Evolutionary conservation across 2,797 vertebrate genomes (phyloP).

Genomic region (Salarias fasciatus): DNA sequence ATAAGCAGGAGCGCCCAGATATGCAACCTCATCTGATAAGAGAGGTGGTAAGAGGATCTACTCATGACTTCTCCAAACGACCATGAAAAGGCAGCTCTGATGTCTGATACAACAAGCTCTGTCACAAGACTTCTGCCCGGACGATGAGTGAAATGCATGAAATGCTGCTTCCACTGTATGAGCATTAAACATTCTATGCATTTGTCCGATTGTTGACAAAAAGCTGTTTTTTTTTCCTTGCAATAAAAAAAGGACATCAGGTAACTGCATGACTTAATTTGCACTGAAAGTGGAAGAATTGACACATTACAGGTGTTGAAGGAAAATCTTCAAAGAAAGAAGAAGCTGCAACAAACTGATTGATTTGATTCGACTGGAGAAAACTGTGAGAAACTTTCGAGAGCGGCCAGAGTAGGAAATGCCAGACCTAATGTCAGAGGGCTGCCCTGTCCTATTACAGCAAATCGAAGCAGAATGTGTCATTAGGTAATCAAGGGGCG

Average conservation of each 20-base stretch:
- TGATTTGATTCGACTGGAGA: constrained; percentile 26
- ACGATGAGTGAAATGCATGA: constrained; percentile 50
- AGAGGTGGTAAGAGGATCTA: constrained; percentile 68
- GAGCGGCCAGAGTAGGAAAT: constrained; percentile 70
- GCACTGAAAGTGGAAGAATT: too few relatives aligned
- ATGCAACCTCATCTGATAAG: constrained; percentile 74
- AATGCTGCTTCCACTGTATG: constrained; percentile 8
- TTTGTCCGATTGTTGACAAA: too few relatives aligned
- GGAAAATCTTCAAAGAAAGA: not conserved
- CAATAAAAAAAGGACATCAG: too few relatives aligned
- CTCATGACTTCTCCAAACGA: constrained; percentile 58
- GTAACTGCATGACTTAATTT: too few relatives aligned
- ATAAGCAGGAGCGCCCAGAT: constrained; percentile 64
- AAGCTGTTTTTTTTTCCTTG: too few relatives aligned
- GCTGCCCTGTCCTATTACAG: constrained; percentile 84
- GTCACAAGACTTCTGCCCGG: constrained; percentile 24
- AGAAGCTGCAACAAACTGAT: constrained; percentile 5
- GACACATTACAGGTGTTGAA: too few relatives aligned
- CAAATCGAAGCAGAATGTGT: constrained; percentile 85
- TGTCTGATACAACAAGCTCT: constrained; percentile 28
- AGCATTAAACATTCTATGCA: not conserved
- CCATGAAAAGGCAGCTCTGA: constrained; percentile 58
- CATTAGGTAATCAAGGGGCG: constrained; percentile 85
- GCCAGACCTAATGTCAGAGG: constrained; percentile 77
- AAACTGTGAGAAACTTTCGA: constrained; percentile 69